phyloP scores from a whole-genome alignment of 2,888 invertebrate genomes.

The Drosophila suboccidentalis region DNA sequence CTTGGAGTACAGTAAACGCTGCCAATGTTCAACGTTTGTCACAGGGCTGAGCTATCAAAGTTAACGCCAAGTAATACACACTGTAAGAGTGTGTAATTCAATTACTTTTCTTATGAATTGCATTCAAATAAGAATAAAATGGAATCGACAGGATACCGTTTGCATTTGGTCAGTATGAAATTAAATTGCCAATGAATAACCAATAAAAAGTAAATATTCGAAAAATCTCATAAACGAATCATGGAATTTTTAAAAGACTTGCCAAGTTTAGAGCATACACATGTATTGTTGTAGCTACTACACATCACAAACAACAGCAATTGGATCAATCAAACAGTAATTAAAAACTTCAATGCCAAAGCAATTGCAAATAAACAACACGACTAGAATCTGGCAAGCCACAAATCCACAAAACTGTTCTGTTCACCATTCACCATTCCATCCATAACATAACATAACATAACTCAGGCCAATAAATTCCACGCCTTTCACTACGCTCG shows the following conservation, averaged over 20 bases:
- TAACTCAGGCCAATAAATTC: constrained; percentile 71
- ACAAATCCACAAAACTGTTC: constrained; percentile 32
- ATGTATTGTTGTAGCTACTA: too few species aligned
- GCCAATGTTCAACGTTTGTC: not conserved
- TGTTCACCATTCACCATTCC: constrained; percentile 7
- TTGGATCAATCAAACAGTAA: constrained; percentile 40
- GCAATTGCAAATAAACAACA: constrained; percentile 24
- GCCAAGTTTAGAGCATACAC: not conserved
- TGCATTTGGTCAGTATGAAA: constrained; percentile 20
- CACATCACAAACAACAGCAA: not conserved
- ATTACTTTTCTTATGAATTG: constrained; percentile 45
- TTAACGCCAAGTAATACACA: not conserved
- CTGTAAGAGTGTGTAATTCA: constrained; percentile 27
- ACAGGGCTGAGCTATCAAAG: not conserved
- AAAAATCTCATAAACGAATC: constrained; percentile 47
- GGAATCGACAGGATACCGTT: constrained; percentile 20
- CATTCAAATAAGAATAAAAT: constrained; percentile 23
- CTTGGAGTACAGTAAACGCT: constrained; percentile 6
- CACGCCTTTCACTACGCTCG: constrained; percentile 54
- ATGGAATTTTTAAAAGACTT: constrained; percentile 55
- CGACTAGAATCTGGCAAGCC: constrained; percentile 12
- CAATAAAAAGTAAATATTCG: constrained; percentile 64
- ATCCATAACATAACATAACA: constrained; percentile 46
- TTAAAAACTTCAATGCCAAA: constrained; percentile 51
- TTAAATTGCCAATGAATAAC: constrained; percentile 67